phyloP scores from a whole-genome alignment of 64 coral and sea anemone genomes.

The Montipora cactus region DNA sequence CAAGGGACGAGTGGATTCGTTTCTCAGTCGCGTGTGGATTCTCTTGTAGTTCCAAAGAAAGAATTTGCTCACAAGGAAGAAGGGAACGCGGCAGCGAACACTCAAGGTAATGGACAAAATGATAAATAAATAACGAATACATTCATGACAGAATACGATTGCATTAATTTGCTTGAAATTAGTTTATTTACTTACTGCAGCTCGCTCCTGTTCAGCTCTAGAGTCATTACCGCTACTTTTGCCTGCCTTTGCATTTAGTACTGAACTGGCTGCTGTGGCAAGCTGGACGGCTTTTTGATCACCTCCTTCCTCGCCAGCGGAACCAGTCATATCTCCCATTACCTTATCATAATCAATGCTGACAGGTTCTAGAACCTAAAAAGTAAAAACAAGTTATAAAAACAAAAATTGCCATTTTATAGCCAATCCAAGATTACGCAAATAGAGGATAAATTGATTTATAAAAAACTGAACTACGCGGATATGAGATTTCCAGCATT shows the following conservation, averaged over 20 bases:
- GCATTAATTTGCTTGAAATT: too few relatives aligned
- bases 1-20: too few relatives aligned
- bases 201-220: constrained; percentile 43
- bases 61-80: neutral
- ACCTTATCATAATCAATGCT: constrained; percentile 57
- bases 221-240: constrained; percentile 37
- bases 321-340: constrained; percentile 49
- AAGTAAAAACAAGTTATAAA: neutral
- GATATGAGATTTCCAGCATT: too few relatives aligned
- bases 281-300: constrained; percentile 81
- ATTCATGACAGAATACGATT: too few relatives aligned
- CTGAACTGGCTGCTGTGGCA: constrained; percentile 83
- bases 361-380: constrained; percentile 56
- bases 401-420: neutral
- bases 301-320: constrained; percentile 29
- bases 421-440: too few relatives aligned
- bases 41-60: too few relatives aligned
- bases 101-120: neutral
- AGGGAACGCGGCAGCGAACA: neutral
- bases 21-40: too few relatives aligned
- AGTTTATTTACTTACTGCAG: constrained; percentile 30
- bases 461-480: too few relatives aligned
- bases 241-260: constrained; percentile 78
- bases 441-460: too few relatives aligned
- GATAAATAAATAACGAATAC: too few relatives aligned